Evolutionary conservation across 1,140 invertebrate species (phyloP).

Genomic region (Leptoteleia sp.): DNA sequence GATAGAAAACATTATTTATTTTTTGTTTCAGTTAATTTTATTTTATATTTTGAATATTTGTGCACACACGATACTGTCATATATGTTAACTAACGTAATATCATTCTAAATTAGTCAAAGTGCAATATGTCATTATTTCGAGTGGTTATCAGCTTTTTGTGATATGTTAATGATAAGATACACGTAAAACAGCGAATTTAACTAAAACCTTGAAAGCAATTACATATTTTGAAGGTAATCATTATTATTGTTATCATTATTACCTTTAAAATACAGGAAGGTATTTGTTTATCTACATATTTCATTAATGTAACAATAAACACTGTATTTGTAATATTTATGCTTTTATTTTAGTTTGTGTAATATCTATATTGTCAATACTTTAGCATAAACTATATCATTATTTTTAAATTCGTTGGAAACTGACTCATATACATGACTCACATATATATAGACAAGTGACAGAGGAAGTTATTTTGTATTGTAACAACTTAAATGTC

Average conservation of each 20-base stretch:
- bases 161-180: conserved; percentile 50
- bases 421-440: background rate
- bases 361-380: background rate
- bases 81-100: conserved; percentile 2
- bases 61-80: conserved; percentile 17
- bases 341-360: background rate
- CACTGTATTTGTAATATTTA: background rate
- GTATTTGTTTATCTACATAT: background rate
- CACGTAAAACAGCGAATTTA: conserved; percentile 8
- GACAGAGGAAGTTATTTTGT: too few relatives aligned
- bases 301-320: background rate
- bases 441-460: background rate
- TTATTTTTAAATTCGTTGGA: conserved; percentile 4
- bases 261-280: background rate
- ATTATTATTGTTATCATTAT: conserved; percentile 1
- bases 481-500: too few relatives aligned
- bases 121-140: conserved; percentile 43
- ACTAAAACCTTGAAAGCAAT: conserved; percentile 4
- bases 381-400: conserved; percentile 3
- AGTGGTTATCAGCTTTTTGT: conserved; percentile 50
- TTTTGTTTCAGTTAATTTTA: conserved; percentile 35
- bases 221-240: conserved; percentile 12
- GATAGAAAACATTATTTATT: conserved; percentile 8
- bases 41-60: conserved; percentile 3
- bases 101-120: conserved; percentile 7